Evolutionary conservation across 2,797 vertebrate species (phyloP).

Genomic region (Harpagifer antarcticus): DNA sequence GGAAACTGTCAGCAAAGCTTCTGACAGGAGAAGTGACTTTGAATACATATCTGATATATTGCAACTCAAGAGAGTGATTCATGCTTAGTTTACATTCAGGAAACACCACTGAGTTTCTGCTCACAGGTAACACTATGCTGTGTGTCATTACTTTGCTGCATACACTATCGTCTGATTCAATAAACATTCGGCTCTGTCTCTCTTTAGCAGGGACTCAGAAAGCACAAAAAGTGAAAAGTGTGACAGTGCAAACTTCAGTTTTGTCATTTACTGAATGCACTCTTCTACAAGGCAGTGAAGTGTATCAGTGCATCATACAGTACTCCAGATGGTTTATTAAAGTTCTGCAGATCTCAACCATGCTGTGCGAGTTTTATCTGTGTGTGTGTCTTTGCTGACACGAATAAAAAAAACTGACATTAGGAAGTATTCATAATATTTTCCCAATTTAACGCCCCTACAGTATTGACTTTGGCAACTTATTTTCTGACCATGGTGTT

Average conservation of each 20-base stretch:
- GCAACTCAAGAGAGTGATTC: constrained; percentile 30
- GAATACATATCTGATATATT: constrained; percentile 47
- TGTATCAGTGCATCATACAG: constrained; percentile 16
- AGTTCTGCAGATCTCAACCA: constrained; percentile 10
- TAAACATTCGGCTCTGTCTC: constrained; percentile 33
- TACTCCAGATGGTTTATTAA: constrained; percentile 12
- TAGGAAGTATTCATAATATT: neutral
- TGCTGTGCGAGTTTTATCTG: neutral
- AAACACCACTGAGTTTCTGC: constrained; percentile 22
- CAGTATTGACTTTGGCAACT: neutral
- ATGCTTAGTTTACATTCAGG: constrained; percentile 23
- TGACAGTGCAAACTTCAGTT: constrained; percentile 21
- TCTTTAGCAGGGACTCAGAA: neutral
- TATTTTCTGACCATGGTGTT: too few species aligned
- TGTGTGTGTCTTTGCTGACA: neutral
- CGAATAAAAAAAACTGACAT: neutral
- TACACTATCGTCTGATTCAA: constrained; percentile 30
- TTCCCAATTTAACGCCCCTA: neutral
- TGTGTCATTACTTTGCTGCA: constrained; percentile 33
- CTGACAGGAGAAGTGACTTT: constrained; percentile 35
- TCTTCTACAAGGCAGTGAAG: constrained; percentile 9
- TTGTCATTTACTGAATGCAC: constrained; percentile 23
- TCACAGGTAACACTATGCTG: constrained; percentile 1
- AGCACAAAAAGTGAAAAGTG: constrained; percentile 2
- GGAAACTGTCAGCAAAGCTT: constrained; percentile 42